Base-by-base conservation (phyloP, 2,888 invertebrate genomes). In the Stenodera caucasica region DNA sequence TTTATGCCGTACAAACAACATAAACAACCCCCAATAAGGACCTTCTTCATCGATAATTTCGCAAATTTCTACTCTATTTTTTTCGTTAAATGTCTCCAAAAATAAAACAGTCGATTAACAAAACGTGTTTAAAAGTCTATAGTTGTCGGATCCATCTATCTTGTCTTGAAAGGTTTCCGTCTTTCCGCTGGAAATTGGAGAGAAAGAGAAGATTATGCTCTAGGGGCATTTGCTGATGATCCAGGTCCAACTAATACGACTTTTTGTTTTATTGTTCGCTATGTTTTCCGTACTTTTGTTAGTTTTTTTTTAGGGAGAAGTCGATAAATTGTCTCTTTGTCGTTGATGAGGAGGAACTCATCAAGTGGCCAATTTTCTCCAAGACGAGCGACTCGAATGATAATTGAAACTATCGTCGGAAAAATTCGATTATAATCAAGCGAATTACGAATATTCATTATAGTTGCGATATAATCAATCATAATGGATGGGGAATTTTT, bases 241-340 rank as follows among this genome's bases (percentile, higher is more conserved):
- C 63, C 61, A 62, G 56, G 63, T 69, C 65, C 60, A 52, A 69
- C 68, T 69, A 70, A 70, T 70, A 70, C 67, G 69, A 69, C 67
- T 45, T 69, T 65, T 69, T 67, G 65, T 66, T 66, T 70, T 69
- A 70, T 70, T 69, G 68, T 65, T 69, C 21, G 12, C 4, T 45
- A 18, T 23, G 21, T 12, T 11, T 15, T 14, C 6, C 12, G 2
- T 32, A 12, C 14, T 14, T 14, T 8, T 37, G 9, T 23, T 6
- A 21, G 11, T 45, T 45, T 12, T 45, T 21, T 21, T 12, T 21
- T 9, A 1, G 23, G 11, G 23, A 23, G 21, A 45, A 45, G 45
- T 56, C 61, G 56, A 64, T 64, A 57, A 64, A 64, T 54, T 64
- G 64, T 64, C 64, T 57, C 56, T 26, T 61, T 61, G 58, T 52